Percentiles rank a stretch among this genome's conserved stretches.
Evolutionary conservation across 2,888 invertebrate species (phyloP).

Genomic region (Horisme vitalbata): DNA sequence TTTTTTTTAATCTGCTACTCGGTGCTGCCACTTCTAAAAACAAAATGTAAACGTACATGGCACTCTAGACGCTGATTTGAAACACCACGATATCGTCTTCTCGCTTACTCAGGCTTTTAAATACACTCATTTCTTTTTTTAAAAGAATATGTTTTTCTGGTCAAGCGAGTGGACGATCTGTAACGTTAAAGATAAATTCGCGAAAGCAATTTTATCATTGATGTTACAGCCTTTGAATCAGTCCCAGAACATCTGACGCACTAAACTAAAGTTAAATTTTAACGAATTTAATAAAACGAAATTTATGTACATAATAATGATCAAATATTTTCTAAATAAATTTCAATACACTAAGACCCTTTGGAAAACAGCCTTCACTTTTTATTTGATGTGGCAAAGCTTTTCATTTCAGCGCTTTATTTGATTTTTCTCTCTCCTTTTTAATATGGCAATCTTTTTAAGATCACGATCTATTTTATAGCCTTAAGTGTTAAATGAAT

Average conservation of each 20-base stretch:
- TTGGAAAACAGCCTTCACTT: slow-evolving; percentile 9
- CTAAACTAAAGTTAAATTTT: slow-evolving; percentile 47
- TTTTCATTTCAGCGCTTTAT: slow-evolving; percentile 25
- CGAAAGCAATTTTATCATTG: slow-evolving; percentile 45
- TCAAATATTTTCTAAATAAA: neutral
- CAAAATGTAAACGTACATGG: slow-evolving; percentile 68
- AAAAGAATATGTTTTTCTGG: slow-evolving; percentile 44
- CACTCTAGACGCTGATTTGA: slow-evolving; percentile 80
- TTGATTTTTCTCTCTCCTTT: slow-evolving; percentile 19
- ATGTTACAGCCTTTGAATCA: slow-evolving; percentile 47
- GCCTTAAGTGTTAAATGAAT: slow-evolving; percentile 21
- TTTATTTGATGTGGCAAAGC: slow-evolving; percentile 25
- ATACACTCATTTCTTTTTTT: slow-evolving; percentile 33
- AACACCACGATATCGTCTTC: slow-evolving; percentile 72
- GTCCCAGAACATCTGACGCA: slow-evolving; percentile 79
- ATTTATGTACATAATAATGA: slow-evolving; percentile 10
- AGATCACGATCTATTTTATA: slow-evolving; percentile 19
- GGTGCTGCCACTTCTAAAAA: slow-evolving; percentile 70
- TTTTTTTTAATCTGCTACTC: slow-evolving; percentile 59
- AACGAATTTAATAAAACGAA: slow-evolving; percentile 32
- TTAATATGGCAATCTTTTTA: slow-evolving; percentile 15
- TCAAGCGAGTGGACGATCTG: slow-evolving; percentile 71
- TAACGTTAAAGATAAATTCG: slow-evolving; percentile 58
- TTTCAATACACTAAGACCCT: slow-evolving; percentile 1
- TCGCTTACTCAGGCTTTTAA: slow-evolving; percentile 61